These are phyloP conservation scores for Morpho deidamia DNA, from an alignment of 2,888 invertebrate genomes.

Conservation along the genomic window DNA sequence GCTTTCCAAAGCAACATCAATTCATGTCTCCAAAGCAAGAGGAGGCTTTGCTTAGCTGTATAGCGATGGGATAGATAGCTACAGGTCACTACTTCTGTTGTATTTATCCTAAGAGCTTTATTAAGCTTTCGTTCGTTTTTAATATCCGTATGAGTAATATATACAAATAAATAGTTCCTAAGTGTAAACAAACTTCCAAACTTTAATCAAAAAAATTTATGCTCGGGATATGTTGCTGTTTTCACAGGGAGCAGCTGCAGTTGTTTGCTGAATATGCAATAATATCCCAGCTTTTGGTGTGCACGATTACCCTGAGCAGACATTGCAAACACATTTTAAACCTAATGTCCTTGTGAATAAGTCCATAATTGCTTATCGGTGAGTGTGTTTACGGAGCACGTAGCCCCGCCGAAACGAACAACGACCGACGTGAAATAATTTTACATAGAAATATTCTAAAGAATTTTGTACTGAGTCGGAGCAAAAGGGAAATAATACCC, in stretches of 20 bases:
- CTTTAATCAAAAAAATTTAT: conserved; percentile 5
- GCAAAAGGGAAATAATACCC: conserved; percentile 3
- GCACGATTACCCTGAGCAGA: conserved; percentile 4
- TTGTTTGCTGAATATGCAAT: conserved; percentile 16
- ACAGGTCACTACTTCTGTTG: no score
- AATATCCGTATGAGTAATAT: no score
- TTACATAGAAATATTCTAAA: conserved; percentile 11
- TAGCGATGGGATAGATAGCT: no score
- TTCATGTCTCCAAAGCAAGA: no score
- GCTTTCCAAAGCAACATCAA: no score
- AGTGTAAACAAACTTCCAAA: background rate
- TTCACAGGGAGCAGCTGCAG: conserved; percentile 13
- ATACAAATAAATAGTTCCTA: no score
- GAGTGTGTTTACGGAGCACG: background rate
- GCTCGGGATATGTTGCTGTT: conserved; percentile 1
- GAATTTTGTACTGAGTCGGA: conserved; percentile 6
- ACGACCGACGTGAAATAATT: conserved; percentile 5
- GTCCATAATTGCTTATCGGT: background rate
- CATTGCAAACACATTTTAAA: background rate
- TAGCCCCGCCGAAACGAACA: conserved; percentile 6
- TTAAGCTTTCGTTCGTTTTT: no score
- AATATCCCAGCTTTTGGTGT: conserved; percentile 6
- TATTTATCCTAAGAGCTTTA: no score
- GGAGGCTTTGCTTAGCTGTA: no score
- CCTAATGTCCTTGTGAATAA: background rate